Percentiles rank a stretch among this genome's conserved stretches.
These are phyloP conservation scores for honey bee (Apis mellifera) DNA, from an alignment of 1,140 invertebrate species.

Conservation along the genomic window DNA sequence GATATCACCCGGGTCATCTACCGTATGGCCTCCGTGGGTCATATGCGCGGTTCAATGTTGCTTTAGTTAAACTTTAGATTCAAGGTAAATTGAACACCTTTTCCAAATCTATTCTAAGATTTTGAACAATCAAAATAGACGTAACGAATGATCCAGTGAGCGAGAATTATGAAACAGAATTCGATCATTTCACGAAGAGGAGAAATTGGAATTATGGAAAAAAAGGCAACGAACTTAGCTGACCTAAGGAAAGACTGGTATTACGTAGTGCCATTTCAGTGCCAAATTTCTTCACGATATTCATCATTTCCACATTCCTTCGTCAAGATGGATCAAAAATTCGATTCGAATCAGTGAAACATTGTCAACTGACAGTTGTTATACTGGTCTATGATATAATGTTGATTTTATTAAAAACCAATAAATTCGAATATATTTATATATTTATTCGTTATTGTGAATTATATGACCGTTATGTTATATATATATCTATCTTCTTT, in stretches of 20 bases:
- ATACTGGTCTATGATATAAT: background rate
- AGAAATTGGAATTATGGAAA: conserved; percentile 44
- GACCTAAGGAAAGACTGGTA: conserved; percentile 63
- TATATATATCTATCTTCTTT: no score
- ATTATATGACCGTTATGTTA: no score
- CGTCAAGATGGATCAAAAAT: no score
- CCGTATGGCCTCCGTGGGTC: no score
- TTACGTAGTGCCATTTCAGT: background rate
- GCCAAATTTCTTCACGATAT: background rate
- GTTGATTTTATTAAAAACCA: background rate
- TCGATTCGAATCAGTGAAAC: background rate
- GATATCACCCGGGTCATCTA: background rate
- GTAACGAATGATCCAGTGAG: no score
- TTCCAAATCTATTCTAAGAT: background rate
- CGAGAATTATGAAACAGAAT: background rate
- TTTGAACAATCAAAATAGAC: background rate
- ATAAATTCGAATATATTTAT: no score
- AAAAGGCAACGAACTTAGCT: conserved; percentile 78
- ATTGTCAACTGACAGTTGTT: background rate
- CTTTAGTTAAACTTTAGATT: no score
- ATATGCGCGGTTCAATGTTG: background rate
- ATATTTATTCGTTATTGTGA: no score
- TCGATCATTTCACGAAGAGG: no score
- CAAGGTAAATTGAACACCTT: background rate
- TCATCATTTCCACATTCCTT: background rate